phyloP scores from a whole-genome alignment of 2,888 invertebrate genomes.

The Lamproptera curius region DNA sequence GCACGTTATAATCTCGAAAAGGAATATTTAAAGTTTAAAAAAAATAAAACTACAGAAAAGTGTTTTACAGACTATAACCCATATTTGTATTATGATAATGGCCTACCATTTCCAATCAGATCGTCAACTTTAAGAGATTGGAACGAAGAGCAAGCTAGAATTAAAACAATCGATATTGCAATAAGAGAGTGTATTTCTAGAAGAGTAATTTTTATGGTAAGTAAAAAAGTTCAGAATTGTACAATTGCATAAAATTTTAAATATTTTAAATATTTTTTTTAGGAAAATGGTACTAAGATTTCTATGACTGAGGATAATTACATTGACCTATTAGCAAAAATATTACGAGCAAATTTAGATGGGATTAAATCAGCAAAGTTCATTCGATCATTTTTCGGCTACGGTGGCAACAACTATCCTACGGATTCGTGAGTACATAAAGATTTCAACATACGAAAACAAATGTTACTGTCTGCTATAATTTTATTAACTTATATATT shows the following conservation, averaged over 20 bases:
- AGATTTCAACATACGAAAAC: neutral
- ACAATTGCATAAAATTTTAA: too few relatives aligned
- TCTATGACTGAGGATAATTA: conserved; percentile 56
- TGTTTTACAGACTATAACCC: conserved; percentile 48
- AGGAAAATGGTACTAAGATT: conserved; percentile 56
- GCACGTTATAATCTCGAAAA: conserved; percentile 58
- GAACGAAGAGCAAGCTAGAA: conserved; percentile 44
- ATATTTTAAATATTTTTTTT: conserved; percentile 23
- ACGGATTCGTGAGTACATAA: conserved; percentile 41
- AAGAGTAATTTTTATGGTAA: conserved; percentile 58
- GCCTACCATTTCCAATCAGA: conserved; percentile 58
- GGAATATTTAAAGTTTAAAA: conserved; percentile 38
- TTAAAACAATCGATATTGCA: conserved; percentile 56
- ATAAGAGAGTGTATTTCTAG: conserved; percentile 60
- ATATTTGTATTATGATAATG: conserved; percentile 58
- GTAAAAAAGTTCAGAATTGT: conserved; percentile 23
- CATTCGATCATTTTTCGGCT: conserved; percentile 54
- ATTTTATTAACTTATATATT: too few relatives aligned
- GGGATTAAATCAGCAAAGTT: conserved; percentile 49
- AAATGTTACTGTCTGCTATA: too few relatives aligned
- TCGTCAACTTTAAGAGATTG: conserved; percentile 38
- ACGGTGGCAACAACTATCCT: conserved; percentile 48
- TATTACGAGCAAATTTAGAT: conserved; percentile 61
- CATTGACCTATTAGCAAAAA: conserved; percentile 50
- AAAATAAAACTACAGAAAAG: conserved; percentile 28